phyloP scores from a whole-genome alignment of 2,888 invertebrate species.

The Eumacrocentrus americanus region DNA sequence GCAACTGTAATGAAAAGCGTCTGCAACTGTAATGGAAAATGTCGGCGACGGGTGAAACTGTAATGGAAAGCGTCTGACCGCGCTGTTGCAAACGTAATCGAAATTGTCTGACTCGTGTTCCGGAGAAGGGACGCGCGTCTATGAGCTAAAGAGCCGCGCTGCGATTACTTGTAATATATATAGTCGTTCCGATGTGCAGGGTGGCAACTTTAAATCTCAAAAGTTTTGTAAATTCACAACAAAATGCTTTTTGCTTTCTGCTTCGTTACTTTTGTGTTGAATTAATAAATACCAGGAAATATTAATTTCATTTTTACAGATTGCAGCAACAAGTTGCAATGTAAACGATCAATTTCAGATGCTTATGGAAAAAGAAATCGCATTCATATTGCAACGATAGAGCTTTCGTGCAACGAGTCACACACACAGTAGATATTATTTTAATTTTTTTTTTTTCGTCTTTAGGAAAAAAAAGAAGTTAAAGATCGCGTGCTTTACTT shows the following conservation, averaged over 20 bases:
- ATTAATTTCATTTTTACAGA: background rate
- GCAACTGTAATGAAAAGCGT: constrained; percentile 29
- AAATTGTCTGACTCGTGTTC: constrained; percentile 25
- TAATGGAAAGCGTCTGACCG: constrained; percentile 29
- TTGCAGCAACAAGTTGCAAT: constrained; percentile 17
- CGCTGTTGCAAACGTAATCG: constrained; percentile 25
- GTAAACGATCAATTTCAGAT: no score
- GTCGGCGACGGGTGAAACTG: constrained; percentile 23
- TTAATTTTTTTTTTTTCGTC: background rate
- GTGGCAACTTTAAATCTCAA: background rate
- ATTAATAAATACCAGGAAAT: no score
- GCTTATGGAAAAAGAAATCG: background rate
- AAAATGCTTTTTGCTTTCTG: background rate
- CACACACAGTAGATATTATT: background rate
- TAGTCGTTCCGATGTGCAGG: background rate
- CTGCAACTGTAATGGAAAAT: constrained; percentile 31
- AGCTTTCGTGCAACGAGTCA: constrained; percentile 5
- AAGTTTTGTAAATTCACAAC: background rate
- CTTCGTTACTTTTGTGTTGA: background rate
- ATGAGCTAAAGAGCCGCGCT: background rate
- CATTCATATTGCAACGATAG: background rate
- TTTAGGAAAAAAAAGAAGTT: constrained; percentile 3
- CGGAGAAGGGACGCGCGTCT: no score
- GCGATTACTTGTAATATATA: no score
- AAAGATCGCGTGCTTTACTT: constrained; percentile 19